Base-by-base conservation (phyloP, 2,888 invertebrate genomes). In the Scaptomyza flava region DNA sequence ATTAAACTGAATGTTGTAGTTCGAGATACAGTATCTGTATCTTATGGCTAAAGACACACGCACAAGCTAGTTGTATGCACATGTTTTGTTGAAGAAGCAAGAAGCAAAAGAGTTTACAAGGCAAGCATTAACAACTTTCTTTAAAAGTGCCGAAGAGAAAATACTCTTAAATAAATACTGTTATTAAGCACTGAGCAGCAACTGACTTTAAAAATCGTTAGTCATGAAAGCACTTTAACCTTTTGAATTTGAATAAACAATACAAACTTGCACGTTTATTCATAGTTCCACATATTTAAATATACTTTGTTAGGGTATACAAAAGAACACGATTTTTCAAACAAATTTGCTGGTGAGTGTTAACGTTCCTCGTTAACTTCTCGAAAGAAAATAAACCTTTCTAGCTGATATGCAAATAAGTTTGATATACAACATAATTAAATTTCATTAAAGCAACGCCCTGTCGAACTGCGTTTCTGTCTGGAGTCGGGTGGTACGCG, bases 401-500 rank as follows among this genome's bases (percentile, higher is more conserved):
- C 54, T 54, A 67, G 65, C 82, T 79, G 82, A 84, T 84, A 87
- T 84, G 82, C 77, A 81, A 81, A 81, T 81, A 79, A 74, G 77
- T 77, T 77, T 77, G 83, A 88, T 81, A 88, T 78, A 89, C 88
- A 89, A 84, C 87, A 89, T 88, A 88, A 89, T 88, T 88, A 89
- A 89, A 89, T 88, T 89, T 89, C 84, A 88, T 88, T 89, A 88
- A 78, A 72, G 72, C 77, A 77, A 77, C 72, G 77, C 68, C 74
- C 77, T 76, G 66, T 66, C 66, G 61, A 73, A 65, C 67, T 67
- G 68, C 53, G 66, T 59, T 60, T 66, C 77, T 56, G 53, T 38
- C 23, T 36, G 50, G 63, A 45, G 27, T 57, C 20, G 33, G 38
- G 41, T 45, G 46, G 27, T 54, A 36, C 54, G 64, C 48, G 5